Evolutionary conservation across 2,797 vertebrate genomes (phyloP), one percentile per base, ranked within the genome.

Genomic region (Tapera naevia): DNA sequence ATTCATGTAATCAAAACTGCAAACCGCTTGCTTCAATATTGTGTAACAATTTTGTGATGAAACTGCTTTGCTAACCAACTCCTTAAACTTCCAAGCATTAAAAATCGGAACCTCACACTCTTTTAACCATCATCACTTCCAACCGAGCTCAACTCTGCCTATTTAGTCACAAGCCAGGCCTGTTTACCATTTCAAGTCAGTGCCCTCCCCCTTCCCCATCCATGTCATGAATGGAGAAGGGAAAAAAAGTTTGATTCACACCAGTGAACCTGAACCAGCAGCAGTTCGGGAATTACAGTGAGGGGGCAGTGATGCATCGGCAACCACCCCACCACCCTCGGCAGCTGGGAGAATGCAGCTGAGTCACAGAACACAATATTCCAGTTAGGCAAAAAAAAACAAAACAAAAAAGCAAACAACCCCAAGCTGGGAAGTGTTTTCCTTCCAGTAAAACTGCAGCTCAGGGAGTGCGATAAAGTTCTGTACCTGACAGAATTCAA

Each of bases 21-120:
- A 95, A 95, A 96, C 94, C 76, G 58, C 92, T 96, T 84, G 82
- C 94, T 95, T 93, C 94, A 90, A 92, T 91, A 88, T 93, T 95
- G 95, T 96, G 96, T 73, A 95, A 96, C 87, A n/a, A 95, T 67
- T 86, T 54, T 0, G 14, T 95, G 93, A 95, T 88, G 94, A 92
- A 97, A 96, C 88, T 93, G 89, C 92, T 95, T 92, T 79, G 85
- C 87, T 91, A 92, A 93, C 79, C 82, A 92, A 74, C 89, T 93
- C 91, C 85, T 94, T 91, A 86, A 95, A 92, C 70, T 84, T 65
- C 83, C 83, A 80, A 81, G 78, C 56, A 46, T 2, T 73, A 73
- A 53, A 92, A 91, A 88, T 60, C 61, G 82, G 74, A 85, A 80
- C 21, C 32, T 75, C 39, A 30, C 11, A 56, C 46, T 70, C 39